Evolutionary conservation across 1,140 invertebrate genomes (phyloP).

Genomic region (Halesus radiatus): DNA sequence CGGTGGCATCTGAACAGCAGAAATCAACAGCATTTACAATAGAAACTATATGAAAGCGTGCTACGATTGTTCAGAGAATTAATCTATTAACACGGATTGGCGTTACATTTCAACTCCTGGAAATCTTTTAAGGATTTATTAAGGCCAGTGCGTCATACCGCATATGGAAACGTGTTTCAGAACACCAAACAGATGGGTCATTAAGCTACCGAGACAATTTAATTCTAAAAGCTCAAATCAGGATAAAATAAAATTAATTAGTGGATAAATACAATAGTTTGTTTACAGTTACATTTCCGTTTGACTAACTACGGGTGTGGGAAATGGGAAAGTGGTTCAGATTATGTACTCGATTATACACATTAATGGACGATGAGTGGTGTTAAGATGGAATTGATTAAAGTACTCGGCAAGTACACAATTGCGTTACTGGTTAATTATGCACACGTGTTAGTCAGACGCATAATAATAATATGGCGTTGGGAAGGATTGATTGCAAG

Average conservation of each 20-base stretch:
- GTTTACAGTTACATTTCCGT: background rate
- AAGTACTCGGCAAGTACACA: background rate
- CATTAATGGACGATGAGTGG: background rate
- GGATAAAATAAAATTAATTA: no score
- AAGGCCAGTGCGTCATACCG: no score
- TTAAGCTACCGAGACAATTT: no score
- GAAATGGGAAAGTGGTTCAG: background rate
- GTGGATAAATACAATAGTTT: no score
- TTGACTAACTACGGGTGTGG: background rate
- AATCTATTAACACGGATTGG: conserved; percentile 22
- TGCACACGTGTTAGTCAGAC: background rate
- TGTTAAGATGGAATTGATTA: background rate
- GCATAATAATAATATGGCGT: background rate
- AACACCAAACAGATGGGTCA: no score
- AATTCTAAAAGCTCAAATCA: no score
- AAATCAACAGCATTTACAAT: no score
- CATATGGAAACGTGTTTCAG: no score
- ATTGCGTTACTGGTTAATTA: conserved; percentile 6
- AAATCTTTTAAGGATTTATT: background rate
- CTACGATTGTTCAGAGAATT: conserved; percentile 23
- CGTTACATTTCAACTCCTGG: conserved; percentile 29
- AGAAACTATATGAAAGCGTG: background rate
- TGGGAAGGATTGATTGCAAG: background rate
- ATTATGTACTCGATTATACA: conserved; percentile 1
- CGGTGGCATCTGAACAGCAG: no score